Evolutionary conservation across 2,888 invertebrate genomes (phyloP), one percentile per base, ranked within the genome.

Genomic region (Liodrosophila aerea): DNA sequence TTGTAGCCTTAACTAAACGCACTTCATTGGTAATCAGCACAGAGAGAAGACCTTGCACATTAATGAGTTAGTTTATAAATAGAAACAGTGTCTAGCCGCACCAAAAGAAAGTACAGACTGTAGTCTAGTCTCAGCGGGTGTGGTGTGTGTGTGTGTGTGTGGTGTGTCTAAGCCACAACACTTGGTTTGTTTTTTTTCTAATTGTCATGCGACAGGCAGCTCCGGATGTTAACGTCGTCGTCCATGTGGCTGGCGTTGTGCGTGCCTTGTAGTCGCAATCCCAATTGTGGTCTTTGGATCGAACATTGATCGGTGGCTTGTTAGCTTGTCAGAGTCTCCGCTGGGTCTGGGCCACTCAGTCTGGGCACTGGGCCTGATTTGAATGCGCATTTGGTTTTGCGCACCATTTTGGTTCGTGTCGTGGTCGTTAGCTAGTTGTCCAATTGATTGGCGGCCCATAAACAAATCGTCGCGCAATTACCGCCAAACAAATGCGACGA

Each of bases 381-480:
- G 81, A 77, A 81, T 77, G 77, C 81, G 63, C 72, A 27, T 81
- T 77, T 81, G 77, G 78, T 56, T 16, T 58, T 13, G 54, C 50
- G 40, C 43, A 52, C 75, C 80, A 66, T 75, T 77, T 76, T 46
- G 57, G 78, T 16, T 53, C 63, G 30, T 64, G 58, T 59, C 45
- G 59, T 37, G 43, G 40, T 39, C 53, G 47, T 51, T 22, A 46
- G 63, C 64, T 62, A 51, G 68, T 61, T 73, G 78, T 61, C 66
- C 75, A 70, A 64, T 77, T 77, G 74, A 76, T 69, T 80, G 77
- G 64, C 64, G 66, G 73, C 66, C 78, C 76, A 64, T 66, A 76
- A 81, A 73, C 77, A 81, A 81, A 81, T 83, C 71, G 81, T 56
- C 63, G 83, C 56, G 68, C 81, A 81, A 81, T 81, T 81, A 81